Conservation (phyloP, 2,113 vertebrate genomes). For the Pan troglodytes region NHGRI_mPanTro3-v2.1_pri NC_086015.1:75671001-75671500, state of each 20-base stretch:
- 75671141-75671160: not conserved
- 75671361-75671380: not conserved
- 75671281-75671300: not conserved
- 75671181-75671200: not conserved
- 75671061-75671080: not conserved
- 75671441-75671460: not conserved
- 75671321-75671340: accelerated
- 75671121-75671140: not conserved
- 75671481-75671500: not conserved
- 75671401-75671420: not conserved
- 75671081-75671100: not conserved
- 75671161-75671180: not conserved
- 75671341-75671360: not conserved
- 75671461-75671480: not conserved
- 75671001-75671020: not conserved
- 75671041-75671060: not conserved
- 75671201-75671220: not conserved
- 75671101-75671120: not conserved
- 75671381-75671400: not conserved
- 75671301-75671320: not conserved
- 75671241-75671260: not conserved
- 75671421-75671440: not conserved
- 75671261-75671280: not conserved
- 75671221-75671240: not conserved
- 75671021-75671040: not conserved